phyloP scores from a whole-genome alignment of 2,888 invertebrate genomes.

The Odontomyia ornata region DNA sequence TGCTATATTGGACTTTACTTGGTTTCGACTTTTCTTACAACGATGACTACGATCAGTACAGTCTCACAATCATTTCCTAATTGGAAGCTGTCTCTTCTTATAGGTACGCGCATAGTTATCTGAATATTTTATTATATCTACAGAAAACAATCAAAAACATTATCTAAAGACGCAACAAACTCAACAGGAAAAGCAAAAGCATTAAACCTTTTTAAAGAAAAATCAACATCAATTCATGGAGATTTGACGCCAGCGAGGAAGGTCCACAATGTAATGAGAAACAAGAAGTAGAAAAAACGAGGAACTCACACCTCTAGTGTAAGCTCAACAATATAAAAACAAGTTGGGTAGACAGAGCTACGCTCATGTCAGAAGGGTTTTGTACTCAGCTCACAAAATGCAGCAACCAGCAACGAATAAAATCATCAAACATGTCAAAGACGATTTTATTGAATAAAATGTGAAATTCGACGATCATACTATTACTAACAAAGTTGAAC shows the following conservation, averaged over 20 bases:
- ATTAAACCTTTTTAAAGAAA: constrained; percentile 67
- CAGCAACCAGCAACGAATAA: too few species aligned
- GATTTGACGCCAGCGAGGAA: constrained; percentile 65
- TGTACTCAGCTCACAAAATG: too few species aligned
- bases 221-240: constrained; percentile 69
- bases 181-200: too few species aligned
- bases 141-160: too few species aligned
- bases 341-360: too few species aligned
- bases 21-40: not conserved
- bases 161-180: too few species aligned
- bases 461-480: too few species aligned
- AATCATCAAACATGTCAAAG: too few species aligned
- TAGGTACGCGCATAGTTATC: constrained; percentile 84
- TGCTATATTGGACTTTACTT: too few species aligned
- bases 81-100: constrained; percentile 86
- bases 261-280: constrained; percentile 54
- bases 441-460: too few species aligned
- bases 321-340: constrained; percentile 83
- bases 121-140: constrained; percentile 83
- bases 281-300: constrained; percentile 57
- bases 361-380: too few species aligned
- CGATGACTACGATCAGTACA: constrained; percentile 55
- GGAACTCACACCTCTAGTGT: constrained; percentile 70
- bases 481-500: too few species aligned
- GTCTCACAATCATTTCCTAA: constrained; percentile 74